Evolutionary conservation across 2,113 vertebrate species (phyloP).

Genomic region (Mungos mungo): DNA sequence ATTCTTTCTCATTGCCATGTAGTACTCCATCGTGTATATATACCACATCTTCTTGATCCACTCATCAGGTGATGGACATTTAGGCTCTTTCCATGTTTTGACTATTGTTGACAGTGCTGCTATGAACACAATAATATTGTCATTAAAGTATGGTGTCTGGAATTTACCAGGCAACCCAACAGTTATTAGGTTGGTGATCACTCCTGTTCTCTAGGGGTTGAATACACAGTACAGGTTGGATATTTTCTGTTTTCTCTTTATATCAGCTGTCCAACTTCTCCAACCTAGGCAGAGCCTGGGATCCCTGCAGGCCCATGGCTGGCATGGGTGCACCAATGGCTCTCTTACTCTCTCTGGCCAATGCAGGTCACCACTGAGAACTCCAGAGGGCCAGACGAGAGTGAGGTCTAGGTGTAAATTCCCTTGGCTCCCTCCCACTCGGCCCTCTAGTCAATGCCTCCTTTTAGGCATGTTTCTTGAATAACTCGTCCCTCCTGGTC

Average conservation of each 20-base stretch:
- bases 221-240: no score
- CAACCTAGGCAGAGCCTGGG: neutral
- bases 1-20: no score
- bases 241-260: neutral
- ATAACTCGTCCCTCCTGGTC: neutral
- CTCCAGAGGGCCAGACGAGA: neutral
- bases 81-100: no score
- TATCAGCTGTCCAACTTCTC: neutral
- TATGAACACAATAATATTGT: neutral
- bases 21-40: no score
- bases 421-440: neutral
- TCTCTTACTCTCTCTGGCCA: neutral
- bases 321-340: no score
- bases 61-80: no score
- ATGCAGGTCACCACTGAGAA: neutral
- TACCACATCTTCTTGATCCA: no score
- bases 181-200: neutral
- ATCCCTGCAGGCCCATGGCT: neutral
- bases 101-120: no score
- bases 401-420: neutral
- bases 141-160: neutral
- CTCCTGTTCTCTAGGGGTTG: neutral
- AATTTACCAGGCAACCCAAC: neutral
- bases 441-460: neutral
- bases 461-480: neutral